Base-by-base conservation (phyloP, 1,140 invertebrate genomes). In the Yoshiicerus persimilis region DNA sequence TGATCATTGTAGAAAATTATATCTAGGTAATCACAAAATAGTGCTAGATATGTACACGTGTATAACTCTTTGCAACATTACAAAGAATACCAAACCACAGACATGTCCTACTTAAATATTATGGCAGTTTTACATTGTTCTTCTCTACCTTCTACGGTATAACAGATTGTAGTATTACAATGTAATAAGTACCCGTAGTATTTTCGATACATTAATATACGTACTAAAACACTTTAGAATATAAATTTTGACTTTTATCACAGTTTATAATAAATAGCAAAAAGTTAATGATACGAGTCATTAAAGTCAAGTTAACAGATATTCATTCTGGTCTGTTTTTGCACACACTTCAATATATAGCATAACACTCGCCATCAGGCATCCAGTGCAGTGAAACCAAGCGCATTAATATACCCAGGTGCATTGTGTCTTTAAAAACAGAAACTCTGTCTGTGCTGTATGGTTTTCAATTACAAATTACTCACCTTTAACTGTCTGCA, bases 391-490 rank as follows among this genome's bases (percentile, higher is more conserved):
- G 47, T n/a, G 47, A n/a, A n/a, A n/a, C n/a, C n/a, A 27, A 30
- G 64, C 27, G 27, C 25, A 70, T 23, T n/a, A n/a, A n/a, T n/a
- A n/a, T n/a, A n/a, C n/a, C n/a, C n/a, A n/a, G n/a, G n/a, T n/a
- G n/a, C 8, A 5, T 2, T 66, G 25, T 4, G 36, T 3, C 70
- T 77, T 36, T 80, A 20, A 80, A 34, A 80, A n/a, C 75, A 80
- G 20, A 80, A 80, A 80, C 75, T 38, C 75, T 6, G 11, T 30
- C 66, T 16, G 75, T 80, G 32, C 75, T 10, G 75, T 80, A 80
- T 80, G 75, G 32, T 80, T 80, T 36, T 80, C 30, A 80, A 80
- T 80, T 80, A 80, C 75, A 80, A 80, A 80, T 80, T 80, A 80
- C 75, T 80, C 75, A 80, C 32, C 32, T 80, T 80, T 34, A 80